phyloP scores from a whole-genome alignment of 1,140 invertebrate species.

The Tetragnatha versicolor region DNA sequence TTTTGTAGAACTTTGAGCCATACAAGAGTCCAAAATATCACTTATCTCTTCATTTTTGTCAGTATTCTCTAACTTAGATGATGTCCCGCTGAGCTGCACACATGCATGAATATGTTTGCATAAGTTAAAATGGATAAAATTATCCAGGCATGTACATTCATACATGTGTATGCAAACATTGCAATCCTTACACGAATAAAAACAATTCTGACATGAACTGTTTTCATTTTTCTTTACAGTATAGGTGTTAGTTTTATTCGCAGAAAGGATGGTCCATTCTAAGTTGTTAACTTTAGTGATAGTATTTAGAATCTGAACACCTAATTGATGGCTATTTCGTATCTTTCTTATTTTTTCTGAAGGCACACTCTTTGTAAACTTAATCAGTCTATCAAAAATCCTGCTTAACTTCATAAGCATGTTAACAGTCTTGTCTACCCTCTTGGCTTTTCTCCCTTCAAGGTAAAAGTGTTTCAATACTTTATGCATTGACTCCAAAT shows the following conservation, averaged over 20 bases:
- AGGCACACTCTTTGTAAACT: neutral
- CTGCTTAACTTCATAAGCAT: constrained; percentile 60
- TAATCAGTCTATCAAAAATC: constrained; percentile 68
- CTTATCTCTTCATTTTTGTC: too few relatives aligned
- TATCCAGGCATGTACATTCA: constrained; percentile 20
- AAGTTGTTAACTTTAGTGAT: neutral
- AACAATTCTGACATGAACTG: neutral
- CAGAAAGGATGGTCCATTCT: neutral
- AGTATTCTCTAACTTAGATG: neutral
- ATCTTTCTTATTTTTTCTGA: neutral
- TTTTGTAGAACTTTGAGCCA: too few relatives aligned
- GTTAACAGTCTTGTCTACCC: constrained; percentile 60
- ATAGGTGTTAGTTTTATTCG: neutral
- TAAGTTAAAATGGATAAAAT: constrained; percentile 5
- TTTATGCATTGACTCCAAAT: constrained; percentile 37
- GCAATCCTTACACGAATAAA: neutral
- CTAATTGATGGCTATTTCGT: neutral
- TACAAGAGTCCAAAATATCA: too few relatives aligned
- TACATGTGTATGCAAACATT: constrained; percentile 2
- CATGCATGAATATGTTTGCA: constrained; percentile 40
- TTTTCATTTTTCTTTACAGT: neutral
- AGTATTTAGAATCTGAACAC: neutral
- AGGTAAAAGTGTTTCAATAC: constrained; percentile 23
- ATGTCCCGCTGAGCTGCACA: neutral
- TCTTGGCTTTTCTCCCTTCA: constrained; percentile 5